Conservation (phyloP, 2,113 vertebrate species). For the Phodopus roborovskii region DNA sequence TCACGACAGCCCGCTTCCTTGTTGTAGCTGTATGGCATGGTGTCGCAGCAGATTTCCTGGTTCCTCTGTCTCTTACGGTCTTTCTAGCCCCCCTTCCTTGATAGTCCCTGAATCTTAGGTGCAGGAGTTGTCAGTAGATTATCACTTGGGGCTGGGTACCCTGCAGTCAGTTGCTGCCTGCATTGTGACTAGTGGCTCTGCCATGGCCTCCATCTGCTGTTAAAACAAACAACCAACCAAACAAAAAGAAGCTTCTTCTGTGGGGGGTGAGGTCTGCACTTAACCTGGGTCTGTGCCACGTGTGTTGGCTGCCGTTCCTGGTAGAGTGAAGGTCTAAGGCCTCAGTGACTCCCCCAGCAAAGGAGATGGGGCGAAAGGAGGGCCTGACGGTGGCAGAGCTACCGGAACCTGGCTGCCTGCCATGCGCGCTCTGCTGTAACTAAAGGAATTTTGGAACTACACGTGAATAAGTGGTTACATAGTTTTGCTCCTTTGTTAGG, state of each 20-base stretch:
- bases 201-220: neutral
- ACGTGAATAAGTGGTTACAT: neutral
- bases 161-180: neutral
- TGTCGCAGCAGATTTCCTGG: neutral
- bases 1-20: neutral
- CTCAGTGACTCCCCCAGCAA: neutral
- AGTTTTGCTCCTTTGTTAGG: neutral
- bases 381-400: neutral
- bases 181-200: neutral
- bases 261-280: neutral
- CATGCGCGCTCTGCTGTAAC: neutral
- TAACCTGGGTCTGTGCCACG: neutral
- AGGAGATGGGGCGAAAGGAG: neutral
- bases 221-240: too few species aligned
- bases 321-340: neutral
- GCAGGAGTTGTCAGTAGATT: neutral
- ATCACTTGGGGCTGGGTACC: neutral
- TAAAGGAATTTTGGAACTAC: slow-evolving; percentile 41
- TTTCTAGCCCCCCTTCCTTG: neutral
- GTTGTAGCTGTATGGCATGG: neutral
- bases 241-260: neutral
- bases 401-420: neutral
- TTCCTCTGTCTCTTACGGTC: neutral
- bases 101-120: neutral
- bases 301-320: neutral